Percentiles rank a stretch among this genome's conserved stretches.
Evolutionary conservation across 2,113 vertebrate species (phyloP).

Genomic region (Axis porcinus): DNA sequence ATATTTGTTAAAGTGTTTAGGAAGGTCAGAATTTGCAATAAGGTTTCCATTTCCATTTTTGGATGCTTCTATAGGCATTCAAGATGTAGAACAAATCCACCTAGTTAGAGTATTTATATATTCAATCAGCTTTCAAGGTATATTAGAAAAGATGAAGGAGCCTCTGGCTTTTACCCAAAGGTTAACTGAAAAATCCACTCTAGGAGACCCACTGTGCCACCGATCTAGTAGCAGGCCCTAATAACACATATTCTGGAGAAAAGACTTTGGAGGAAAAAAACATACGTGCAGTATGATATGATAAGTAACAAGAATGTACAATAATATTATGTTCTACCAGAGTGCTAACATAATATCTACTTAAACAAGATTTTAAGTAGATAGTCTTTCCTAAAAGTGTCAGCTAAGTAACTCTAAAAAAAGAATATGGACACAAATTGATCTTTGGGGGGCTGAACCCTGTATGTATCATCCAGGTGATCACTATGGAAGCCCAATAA

Average conservation of each 20-base stretch:
- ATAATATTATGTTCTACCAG: background rate
- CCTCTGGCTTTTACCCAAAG: background rate
- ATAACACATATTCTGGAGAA: background rate
- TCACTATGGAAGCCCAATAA: background rate
- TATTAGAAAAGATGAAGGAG: background rate
- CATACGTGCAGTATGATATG: background rate
- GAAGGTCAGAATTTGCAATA: slow-evolving; percentile 58
- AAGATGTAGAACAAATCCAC: background rate
- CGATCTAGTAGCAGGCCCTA: background rate
- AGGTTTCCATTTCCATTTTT: slow-evolving; percentile 62
- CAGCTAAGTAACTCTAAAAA: background rate
- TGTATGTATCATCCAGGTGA: background rate
- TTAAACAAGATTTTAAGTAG: background rate
- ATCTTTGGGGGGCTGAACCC: background rate
- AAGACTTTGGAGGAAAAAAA: background rate
- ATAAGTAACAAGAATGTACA: background rate
- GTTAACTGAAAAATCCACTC: background rate
- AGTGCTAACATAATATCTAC: background rate
- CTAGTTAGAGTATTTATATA: background rate
- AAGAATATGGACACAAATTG: background rate
- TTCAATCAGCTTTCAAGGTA: background rate
- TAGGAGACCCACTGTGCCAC: background rate
- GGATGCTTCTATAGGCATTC: slow-evolving; percentile 20
- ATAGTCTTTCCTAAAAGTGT: background rate
- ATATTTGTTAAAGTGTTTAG: slow-evolving; percentile 56